phyloP scores from a whole-genome alignment of 1,140 invertebrate genomes.

The Bemisia tabaci region DNA sequence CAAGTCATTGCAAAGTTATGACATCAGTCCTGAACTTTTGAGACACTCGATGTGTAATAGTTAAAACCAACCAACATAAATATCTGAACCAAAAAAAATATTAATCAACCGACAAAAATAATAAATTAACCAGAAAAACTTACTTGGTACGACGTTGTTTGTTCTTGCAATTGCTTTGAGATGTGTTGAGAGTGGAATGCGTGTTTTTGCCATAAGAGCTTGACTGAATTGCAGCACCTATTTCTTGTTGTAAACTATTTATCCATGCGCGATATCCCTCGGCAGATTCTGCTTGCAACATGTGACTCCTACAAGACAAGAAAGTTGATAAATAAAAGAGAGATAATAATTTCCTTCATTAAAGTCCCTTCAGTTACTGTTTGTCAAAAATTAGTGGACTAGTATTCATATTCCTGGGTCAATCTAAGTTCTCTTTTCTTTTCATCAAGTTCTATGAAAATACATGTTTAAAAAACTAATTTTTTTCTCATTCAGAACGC shows the following conservation, averaged over 20 bases:
- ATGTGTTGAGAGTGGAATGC: not conserved
- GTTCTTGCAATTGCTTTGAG: slow-evolving; percentile 13
- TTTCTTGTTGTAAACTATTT: slow-evolving; percentile 70
- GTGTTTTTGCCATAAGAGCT: slow-evolving; percentile 6
- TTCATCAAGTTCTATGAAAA: no score
- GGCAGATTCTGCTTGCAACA: slow-evolving; percentile 91
- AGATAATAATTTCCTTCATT: slow-evolving; percentile 5
- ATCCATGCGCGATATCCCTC: slow-evolving; percentile 82
- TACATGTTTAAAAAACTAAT: no score
- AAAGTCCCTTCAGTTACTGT: no score
- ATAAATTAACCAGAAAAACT: not conserved
- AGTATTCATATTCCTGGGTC: no score
- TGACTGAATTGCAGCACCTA: slow-evolving; percentile 60
- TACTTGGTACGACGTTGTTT: not conserved
- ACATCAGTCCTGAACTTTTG: no score
- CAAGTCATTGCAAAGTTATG: no score
- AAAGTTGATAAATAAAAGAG: not conserved
- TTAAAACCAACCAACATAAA: no score
- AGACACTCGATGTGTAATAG: no score
- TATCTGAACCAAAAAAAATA: not conserved
- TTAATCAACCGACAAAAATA: no score
- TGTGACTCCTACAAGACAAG: slow-evolving; percentile 60
- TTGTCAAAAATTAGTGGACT: no score
- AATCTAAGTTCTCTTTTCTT: no score
- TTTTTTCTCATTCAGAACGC: no score